A percentile compares a stretch with the other conserved stretches of the same genome.
phyloP scores from a whole-genome alignment of 2,797 vertebrate species.

The Peromyscus aztecus region DNA sequence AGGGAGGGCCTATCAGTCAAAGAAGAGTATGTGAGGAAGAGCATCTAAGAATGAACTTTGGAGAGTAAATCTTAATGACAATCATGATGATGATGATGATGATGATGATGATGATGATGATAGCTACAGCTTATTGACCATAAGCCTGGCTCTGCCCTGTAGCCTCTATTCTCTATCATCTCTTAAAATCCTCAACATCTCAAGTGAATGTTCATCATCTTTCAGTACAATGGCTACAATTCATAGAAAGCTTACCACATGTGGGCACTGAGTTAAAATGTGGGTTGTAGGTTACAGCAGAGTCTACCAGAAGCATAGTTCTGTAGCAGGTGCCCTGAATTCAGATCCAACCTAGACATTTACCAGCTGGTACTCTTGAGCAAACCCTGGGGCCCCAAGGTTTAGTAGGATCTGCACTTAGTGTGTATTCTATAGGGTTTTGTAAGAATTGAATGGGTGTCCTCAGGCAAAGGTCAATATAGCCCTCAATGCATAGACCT shows the following conservation, averaged over 20 bases:
- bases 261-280: rapidly evolving
- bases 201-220: rapidly evolving
- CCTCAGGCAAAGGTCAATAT: background rate
- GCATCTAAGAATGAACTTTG: background rate
- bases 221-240: background rate
- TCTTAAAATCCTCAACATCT: background rate
- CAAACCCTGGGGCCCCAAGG: background rate
- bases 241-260: rapidly evolving
- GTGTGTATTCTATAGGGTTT: background rate
- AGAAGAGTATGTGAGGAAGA: background rate
- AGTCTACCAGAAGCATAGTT: background rate
- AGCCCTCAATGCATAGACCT: rapidly evolving
- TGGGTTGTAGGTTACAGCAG: background rate
- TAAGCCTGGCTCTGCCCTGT: background rate
- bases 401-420: background rate
- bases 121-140: rapidly evolving
- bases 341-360: background rate
- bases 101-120: background rate
- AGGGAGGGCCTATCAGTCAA: background rate
- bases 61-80: background rate
- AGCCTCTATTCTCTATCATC: background rate
- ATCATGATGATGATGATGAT: too few relatives aligned
- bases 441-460: background rate
- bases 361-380: background rate
- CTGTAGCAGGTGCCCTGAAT: rapidly evolving